Conservation (phyloP, 2,113 vertebrate genomes). For the Dasypus novemcinctus region DNA sequence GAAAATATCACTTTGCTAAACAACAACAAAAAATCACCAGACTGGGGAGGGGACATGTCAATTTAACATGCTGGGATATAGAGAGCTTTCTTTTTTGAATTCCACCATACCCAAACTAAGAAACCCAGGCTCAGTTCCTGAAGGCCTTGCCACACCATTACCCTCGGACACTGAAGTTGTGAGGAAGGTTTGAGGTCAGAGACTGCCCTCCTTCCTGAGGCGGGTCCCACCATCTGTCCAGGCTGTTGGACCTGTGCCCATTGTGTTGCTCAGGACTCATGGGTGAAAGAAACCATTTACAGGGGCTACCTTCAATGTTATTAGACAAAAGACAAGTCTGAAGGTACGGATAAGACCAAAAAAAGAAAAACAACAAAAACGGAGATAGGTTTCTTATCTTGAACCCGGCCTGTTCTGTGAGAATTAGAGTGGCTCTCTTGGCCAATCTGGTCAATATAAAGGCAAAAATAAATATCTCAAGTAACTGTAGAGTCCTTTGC, state of each 20-base stretch:
- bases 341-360: neutral
- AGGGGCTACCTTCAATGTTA: neutral
- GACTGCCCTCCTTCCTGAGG: neutral
- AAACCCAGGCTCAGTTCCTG: neutral
- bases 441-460: neutral
- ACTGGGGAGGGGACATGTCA: neutral
- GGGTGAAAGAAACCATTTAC: neutral
- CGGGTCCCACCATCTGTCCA: neutral
- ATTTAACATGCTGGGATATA: neutral
- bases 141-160: neutral
- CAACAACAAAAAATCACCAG: neutral
- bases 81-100: neutral
- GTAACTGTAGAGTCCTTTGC: neutral
- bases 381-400: neutral
- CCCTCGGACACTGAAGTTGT: neutral
- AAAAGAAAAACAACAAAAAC: neutral
- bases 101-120: neutral
- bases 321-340: neutral
- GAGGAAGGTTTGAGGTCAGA: neutral
- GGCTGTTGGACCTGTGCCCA: neutral
- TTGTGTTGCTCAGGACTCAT: neutral
- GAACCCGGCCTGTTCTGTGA: neutral
- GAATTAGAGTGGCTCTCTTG: neutral
- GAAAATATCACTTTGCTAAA: neutral
- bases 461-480: neutral